Evolutionary conservation across 2,888 invertebrate genomes (phyloP), one percentile per base, ranked within the genome.

Genomic region (Fabriciana adippe): DNA sequence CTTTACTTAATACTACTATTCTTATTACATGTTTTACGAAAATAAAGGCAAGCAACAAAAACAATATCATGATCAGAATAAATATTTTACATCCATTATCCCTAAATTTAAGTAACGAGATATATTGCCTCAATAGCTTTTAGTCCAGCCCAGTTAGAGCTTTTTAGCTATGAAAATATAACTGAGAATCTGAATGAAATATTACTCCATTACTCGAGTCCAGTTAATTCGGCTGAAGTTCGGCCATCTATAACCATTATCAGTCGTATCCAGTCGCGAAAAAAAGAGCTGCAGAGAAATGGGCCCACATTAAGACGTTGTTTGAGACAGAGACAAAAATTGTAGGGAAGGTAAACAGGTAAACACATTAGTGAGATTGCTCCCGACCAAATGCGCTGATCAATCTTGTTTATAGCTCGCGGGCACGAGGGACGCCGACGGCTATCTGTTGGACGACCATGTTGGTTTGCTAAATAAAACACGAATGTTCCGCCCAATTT

Each of bases 321-420:
- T 81, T 78, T 80, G 79, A 74, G 81, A 81, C 59, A 67, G 82
- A 83, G 81, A 82, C 83, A 81, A 81, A 78, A 80, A 79, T 79
- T 78, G 76, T 48, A 48, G 74, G 76, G 78, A 77, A 84, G 83
- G 86, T 82, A 84, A 85, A 82, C 86, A 85, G 83, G 86, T 86
- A 88, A 89, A 87, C 86, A 88, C 89, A 90, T 90, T 88, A 90
- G 84, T 70, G 77, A 80, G 84, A 89, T 89, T 87, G 84, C 81
- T 77, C 76, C 74, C 63, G 53, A 73, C 76, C 76, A 74, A 76
- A 78, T 70, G 76, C 76, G 74, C 68, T 79, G 80, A 86, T 87
- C 86, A 79, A 83, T 87, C 86, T 86, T 81, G 79, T 80, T 81
- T 77, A 77, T 74, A 69, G 64, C 64, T 54, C 51, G 50, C 50